Conservation (phyloP, 2,888 invertebrate species). For the Troides helena region DNA sequence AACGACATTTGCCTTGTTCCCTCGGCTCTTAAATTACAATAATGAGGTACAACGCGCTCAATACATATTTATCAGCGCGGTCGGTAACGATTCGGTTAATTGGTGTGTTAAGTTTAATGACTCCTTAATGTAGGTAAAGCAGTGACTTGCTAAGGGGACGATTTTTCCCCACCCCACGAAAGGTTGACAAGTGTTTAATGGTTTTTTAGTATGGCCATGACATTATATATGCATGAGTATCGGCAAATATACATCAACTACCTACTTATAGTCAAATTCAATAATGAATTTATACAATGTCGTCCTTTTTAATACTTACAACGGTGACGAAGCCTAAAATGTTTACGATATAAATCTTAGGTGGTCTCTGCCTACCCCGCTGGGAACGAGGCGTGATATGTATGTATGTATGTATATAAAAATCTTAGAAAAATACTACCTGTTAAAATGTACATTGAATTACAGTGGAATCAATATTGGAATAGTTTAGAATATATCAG, state of each 20-base stretch:
- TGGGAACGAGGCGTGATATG: no score
- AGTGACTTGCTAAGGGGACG: conserved; percentile 50
- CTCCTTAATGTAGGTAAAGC: conserved; percentile 51
- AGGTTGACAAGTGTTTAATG: conserved; percentile 70
- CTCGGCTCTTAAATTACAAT: conserved; percentile 27
- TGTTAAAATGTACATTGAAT: no score
- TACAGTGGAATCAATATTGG: no score
- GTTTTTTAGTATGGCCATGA: conserved; percentile 65
- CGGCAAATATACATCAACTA: conserved; percentile 70
- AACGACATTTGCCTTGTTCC: conserved; percentile 22
- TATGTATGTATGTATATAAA: no score
- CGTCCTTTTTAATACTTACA: conserved; percentile 56
- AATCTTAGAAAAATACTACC: no score
- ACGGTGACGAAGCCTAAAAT: no score
- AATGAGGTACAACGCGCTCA: conserved; percentile 26
- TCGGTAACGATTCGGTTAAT: conserved; percentile 54
- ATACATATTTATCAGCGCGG: conserved; percentile 30
- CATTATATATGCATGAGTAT: conserved; percentile 60
- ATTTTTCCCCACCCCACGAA: conserved; percentile 59
- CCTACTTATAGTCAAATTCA: conserved; percentile 74
- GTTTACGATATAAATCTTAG: no score
- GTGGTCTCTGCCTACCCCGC: no score
- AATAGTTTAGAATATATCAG: no score
- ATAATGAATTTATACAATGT: conserved; percentile 66
- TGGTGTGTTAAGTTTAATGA: conserved; percentile 66